Evolutionary conservation across 2,888 invertebrate genomes (phyloP).

Genomic region (Polydrusus cervinus): DNA sequence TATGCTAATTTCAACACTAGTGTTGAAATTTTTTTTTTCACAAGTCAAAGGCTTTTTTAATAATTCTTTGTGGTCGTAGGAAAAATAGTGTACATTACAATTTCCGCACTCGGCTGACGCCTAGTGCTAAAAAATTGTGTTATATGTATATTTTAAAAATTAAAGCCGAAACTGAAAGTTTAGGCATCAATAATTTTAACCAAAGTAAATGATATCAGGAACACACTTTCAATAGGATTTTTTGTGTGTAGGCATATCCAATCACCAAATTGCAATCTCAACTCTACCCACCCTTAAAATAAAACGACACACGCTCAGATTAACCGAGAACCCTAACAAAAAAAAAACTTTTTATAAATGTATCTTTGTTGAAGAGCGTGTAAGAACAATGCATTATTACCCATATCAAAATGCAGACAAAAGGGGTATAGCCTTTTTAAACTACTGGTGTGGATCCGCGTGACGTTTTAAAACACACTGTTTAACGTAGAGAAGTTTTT

Average conservation of each 20-base stretch:
- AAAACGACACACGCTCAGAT: constrained; percentile 6
- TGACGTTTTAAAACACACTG: constrained; percentile 12
- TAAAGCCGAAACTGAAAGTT: too few species aligned
- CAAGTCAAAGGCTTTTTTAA: too few species aligned
- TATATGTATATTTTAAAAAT: too few species aligned
- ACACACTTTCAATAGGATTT: too few species aligned
- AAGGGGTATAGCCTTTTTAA: constrained; percentile 7
- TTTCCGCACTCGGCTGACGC: too few species aligned
- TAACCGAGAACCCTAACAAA: background rate
- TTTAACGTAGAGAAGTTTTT: constrained; percentile 52
- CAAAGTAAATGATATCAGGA: too few species aligned
- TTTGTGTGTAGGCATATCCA: background rate
- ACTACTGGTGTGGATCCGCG: constrained; percentile 34
- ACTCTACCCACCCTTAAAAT: constrained; percentile 10
- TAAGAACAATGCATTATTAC: constrained; percentile 43
- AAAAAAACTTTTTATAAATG: constrained; percentile 32
- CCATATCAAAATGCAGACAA: constrained; percentile 33
- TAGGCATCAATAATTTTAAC: too few species aligned
- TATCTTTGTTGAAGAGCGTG: constrained; percentile 36
- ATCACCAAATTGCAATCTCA: background rate
- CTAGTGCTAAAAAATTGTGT: too few species aligned
- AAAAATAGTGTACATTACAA: too few species aligned
- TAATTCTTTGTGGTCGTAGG: too few species aligned
- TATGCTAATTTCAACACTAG: too few species aligned
- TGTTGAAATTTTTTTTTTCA: too few species aligned